Percentiles rank a stretch among this genome's conserved stretches.
phyloP scores from a whole-genome alignment of 2,113 vertebrate genomes.

The Chitala chitala region DNA sequence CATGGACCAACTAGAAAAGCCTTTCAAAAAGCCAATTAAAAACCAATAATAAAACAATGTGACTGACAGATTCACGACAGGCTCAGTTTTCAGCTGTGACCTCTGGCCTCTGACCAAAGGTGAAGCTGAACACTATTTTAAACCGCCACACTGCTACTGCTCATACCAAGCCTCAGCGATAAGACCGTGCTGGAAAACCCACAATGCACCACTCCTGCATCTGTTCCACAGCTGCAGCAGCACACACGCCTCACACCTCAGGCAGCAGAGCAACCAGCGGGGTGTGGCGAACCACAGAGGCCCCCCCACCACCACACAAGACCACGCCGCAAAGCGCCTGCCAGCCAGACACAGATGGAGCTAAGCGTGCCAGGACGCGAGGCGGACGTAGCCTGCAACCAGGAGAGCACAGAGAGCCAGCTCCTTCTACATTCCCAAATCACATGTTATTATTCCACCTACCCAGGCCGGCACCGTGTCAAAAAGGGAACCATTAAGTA shows the following conservation, averaged over 20 bases:
- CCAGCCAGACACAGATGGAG: not conserved
- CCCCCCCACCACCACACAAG: no score
- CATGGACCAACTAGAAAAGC: not conserved
- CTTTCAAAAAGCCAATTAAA: not conserved
- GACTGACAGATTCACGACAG: not conserved
- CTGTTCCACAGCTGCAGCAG: not conserved
- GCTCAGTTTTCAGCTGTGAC: not conserved
- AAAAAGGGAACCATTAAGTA: constrained; percentile 44
- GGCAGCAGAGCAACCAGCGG: not conserved
- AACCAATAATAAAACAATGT: not conserved
- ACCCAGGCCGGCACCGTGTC: constrained; percentile 38
- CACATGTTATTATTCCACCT: constrained; percentile 47
- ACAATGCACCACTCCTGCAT: not conserved
- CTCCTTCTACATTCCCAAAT: not conserved
- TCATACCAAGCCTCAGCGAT: no score
- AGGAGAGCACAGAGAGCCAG: no score
- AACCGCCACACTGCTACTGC: no score
- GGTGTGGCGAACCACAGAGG: no score
- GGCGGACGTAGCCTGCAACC: no score
- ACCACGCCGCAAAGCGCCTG: not conserved
- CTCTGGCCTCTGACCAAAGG: no score
- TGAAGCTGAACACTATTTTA: no score
- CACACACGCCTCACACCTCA: not conserved
- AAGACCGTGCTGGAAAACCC: not conserved
- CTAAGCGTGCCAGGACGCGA: no score